Evolutionary conservation across 2,797 vertebrate species (phyloP).

Genomic region (Nyctibius grandis): DNA sequence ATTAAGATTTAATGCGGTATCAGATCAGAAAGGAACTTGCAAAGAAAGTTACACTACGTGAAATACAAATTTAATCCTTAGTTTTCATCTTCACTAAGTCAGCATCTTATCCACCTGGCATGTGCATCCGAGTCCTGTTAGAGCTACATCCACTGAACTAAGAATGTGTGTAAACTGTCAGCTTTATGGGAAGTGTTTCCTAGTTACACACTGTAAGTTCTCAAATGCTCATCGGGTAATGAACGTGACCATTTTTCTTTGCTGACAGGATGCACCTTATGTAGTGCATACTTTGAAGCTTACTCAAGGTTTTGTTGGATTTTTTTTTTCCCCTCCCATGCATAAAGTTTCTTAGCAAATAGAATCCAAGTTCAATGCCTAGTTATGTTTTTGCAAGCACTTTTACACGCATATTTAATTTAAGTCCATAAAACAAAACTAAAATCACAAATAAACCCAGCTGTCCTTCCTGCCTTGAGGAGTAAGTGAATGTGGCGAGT

Average conservation of each 20-base stretch:
- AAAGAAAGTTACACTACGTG: not conserved
- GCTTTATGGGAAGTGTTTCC: not conserved
- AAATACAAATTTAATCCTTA: not conserved
- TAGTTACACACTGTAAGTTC: not conserved
- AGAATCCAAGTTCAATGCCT: not conserved
- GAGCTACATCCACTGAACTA: not conserved
- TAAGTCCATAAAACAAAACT: not conserved
- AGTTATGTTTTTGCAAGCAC: not conserved
- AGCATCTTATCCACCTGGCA: not conserved
- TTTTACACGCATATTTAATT: not conserved
- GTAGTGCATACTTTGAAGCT: not conserved
- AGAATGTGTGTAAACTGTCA: not conserved
- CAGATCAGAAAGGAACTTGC: not conserved
- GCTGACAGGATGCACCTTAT: not conserved
- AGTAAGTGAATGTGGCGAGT: not conserved
- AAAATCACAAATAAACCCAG: not conserved
- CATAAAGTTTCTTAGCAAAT: not conserved
- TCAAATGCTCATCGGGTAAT: not conserved
- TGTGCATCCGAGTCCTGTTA: not conserved
- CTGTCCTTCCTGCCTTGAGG: not conserved
- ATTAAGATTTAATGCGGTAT: not conserved
- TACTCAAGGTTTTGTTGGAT: not conserved
- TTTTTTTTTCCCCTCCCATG: not conserved
- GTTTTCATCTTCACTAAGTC: not conserved
- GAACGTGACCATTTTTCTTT: not conserved